Base-by-base conservation (phyloP, 2,888 invertebrate genomes). In the Eristalis tenax region DNA sequence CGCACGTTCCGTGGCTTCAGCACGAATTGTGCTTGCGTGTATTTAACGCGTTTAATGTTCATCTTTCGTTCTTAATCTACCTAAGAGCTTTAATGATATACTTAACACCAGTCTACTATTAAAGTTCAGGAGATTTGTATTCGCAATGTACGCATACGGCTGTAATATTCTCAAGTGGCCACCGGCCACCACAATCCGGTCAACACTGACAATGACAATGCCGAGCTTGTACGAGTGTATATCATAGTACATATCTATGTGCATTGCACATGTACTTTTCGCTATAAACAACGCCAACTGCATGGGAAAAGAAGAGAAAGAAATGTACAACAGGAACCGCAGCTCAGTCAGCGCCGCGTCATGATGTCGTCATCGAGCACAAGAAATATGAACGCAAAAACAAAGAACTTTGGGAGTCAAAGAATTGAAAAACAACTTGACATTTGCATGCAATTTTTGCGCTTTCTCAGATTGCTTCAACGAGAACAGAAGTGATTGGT, bases 391-490 rank as follows among this genome's bases (percentile, higher is more conserved):
- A 50, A 50, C n/a, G 50, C 50, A n/a, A 50, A 50, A 50, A 50
- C 50, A 50, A 50, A 50, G 50, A 50, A 18, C n/a, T 18, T 18
- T 50, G 50, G 18, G 50, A 50, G 50, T 50, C 18, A 18, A 18
- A 50, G 50, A 50, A 50, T 18, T 18, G 18, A 50, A 50, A 50
- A 18, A 18, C 8, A 8, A 18, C 50, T 50, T 50, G 18, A 50
- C 26, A 59, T 59, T 59, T 18, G 26, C 26, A 26, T 59, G 38
- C 32, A 74, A 63, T 68, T 63, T 32, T 77, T 57, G 40, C 43
- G 57, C n/a, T 73, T 71, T 26, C 69, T 64, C 57, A n/a, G 35
- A 32, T 26, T 10, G 15, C 13, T 40, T 40, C 38, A 1, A 40
- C 8, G 38, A n/a, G n/a, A 8, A 23, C 38, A 35, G 38, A 64